A percentile compares a stretch with the other conserved stretches of the same genome.
phyloP scores from a whole-genome alignment of 2,888 invertebrate genomes.

The Protodeltote pygarga region DNA sequence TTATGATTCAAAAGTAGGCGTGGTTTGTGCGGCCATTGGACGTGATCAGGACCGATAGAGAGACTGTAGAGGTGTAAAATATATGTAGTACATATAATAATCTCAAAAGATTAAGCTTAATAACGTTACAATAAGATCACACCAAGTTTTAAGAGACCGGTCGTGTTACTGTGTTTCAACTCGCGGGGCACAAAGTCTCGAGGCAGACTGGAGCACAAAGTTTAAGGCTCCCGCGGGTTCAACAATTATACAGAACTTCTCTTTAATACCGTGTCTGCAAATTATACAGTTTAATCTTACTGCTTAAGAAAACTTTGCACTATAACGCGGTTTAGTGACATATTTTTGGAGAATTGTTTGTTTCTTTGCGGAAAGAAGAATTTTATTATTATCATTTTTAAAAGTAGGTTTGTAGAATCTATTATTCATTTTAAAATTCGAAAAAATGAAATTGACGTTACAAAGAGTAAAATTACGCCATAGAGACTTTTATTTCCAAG shows the following conservation, averaged over 20 bases:
- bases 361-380: background rate
- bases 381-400: slow-evolving; percentile 15
- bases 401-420: slow-evolving; percentile 23
- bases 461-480: too few species aligned
- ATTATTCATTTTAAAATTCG: too few species aligned
- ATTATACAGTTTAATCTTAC: slow-evolving; percentile 55
- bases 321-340: slow-evolving; percentile 16
- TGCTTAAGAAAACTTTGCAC: slow-evolving; percentile 48
- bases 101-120: background rate
- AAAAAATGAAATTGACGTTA: too few species aligned
- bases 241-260: slow-evolving; percentile 53
- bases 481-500: too few species aligned
- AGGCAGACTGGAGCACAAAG: slow-evolving; percentile 34
- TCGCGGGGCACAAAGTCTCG: slow-evolving; percentile 40
- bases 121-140: slow-evolving; percentile 14
- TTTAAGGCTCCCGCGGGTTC: slow-evolving; percentile 43
- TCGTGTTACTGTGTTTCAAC: slow-evolving; percentile 37
- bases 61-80: slow-evolving; percentile 9
- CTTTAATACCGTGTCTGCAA: slow-evolving; percentile 48
- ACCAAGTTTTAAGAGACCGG: slow-evolving; percentile 40
- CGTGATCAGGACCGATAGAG: too few species aligned
- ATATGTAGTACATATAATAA: slow-evolving; percentile 13
- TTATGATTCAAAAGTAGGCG: too few species aligned
- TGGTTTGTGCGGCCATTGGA: too few species aligned
- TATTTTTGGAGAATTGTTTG: slow-evolving; percentile 1